Evolutionary conservation across 1,140 invertebrate species (phyloP).

Genomic region (Maniola jurtina): DNA sequence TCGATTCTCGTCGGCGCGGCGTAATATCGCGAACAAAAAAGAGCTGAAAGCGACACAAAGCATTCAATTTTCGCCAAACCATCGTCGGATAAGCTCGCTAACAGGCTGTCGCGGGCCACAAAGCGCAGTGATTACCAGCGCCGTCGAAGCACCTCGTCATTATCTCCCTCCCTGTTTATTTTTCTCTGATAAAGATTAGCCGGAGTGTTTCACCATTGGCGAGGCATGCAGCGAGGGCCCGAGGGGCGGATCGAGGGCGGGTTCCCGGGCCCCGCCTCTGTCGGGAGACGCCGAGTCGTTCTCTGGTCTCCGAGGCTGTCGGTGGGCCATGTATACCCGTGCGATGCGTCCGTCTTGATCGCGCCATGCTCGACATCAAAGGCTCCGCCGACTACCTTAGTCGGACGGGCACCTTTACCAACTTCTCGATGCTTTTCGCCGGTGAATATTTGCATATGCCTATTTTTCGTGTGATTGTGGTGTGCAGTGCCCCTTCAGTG

Average conservation of each 20-base stretch:
- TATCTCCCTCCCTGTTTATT: slow-evolving; percentile 74
- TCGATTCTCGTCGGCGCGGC: slow-evolving; percentile 36
- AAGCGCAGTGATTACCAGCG: slow-evolving; percentile 69
- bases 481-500: slow-evolving; percentile 43
- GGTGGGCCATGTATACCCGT: slow-evolving; percentile 42
- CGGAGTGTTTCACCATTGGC: slow-evolving; percentile 65
- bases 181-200: slow-evolving; percentile 76
- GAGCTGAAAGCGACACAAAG: slow-evolving; percentile 47
- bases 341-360: slow-evolving; percentile 44
- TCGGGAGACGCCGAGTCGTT: background rate
- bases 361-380: slow-evolving; percentile 84
- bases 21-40: slow-evolving; percentile 43
- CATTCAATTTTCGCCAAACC: slow-evolving; percentile 70
- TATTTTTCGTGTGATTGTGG: slow-evolving; percentile 48
- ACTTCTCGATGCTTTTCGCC: slow-evolving; percentile 86
- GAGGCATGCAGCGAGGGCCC: slow-evolving; percentile 58
- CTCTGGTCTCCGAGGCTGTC: slow-evolving; percentile 30
- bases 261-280: slow-evolving; percentile 38
- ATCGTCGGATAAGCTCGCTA: slow-evolving; percentile 61
- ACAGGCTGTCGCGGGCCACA: slow-evolving; percentile 66
- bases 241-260: slow-evolving; percentile 45
- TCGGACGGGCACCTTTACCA: slow-evolving; percentile 85
- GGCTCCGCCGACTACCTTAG: slow-evolving; percentile 85
- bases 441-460: slow-evolving; percentile 75
- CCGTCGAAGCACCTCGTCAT: slow-evolving; percentile 57